Evolutionary conservation across 2,113 vertebrate species (phyloP).

Genomic region (Oryzias celebensis): DNA sequence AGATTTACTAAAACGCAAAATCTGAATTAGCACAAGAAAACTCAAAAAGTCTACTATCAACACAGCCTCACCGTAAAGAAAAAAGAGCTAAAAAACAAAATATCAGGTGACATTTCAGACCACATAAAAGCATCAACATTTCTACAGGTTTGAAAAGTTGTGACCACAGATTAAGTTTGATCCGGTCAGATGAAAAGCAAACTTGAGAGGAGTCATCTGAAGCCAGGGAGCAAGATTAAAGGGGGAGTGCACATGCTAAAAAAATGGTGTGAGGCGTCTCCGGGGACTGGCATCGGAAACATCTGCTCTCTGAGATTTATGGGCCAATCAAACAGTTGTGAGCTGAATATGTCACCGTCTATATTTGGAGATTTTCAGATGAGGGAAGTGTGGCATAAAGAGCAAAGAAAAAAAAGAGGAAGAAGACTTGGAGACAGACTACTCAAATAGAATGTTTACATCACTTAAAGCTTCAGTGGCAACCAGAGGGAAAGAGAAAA

Average conservation of each 20-base stretch:
- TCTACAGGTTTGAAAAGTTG: background rate
- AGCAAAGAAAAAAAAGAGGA: background rate
- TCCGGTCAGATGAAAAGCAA: background rate
- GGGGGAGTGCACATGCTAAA: slow-evolving; percentile 7
- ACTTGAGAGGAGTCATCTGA: slow-evolving; percentile 8
- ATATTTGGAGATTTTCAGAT: slow-evolving; percentile 52
- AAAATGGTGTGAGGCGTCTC: slow-evolving; percentile 28
- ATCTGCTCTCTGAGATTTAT: slow-evolving; percentile 50
- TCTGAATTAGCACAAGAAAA: no score
- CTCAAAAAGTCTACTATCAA: no score
- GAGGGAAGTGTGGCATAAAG: slow-evolving; percentile 31
- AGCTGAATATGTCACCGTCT: slow-evolving; percentile 56
- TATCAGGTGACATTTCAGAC: background rate
- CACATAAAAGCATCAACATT: background rate
- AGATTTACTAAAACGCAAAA: no score
- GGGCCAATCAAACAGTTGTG: slow-evolving; percentile 50
- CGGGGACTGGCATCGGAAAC: slow-evolving; percentile 51
- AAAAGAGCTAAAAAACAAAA: background rate
- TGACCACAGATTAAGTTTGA: background rate
- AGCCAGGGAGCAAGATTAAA: slow-evolving; percentile 19
- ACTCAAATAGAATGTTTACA: slow-evolving; percentile 5
- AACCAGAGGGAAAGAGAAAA: background rate
- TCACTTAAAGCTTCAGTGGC: slow-evolving; percentile 1
- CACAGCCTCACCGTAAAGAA: no score
- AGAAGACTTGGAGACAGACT: slow-evolving; percentile 16